Evolutionary conservation across 1,140 invertebrate genomes (phyloP).

Genomic region (Sycophaga agraensis): DNA sequence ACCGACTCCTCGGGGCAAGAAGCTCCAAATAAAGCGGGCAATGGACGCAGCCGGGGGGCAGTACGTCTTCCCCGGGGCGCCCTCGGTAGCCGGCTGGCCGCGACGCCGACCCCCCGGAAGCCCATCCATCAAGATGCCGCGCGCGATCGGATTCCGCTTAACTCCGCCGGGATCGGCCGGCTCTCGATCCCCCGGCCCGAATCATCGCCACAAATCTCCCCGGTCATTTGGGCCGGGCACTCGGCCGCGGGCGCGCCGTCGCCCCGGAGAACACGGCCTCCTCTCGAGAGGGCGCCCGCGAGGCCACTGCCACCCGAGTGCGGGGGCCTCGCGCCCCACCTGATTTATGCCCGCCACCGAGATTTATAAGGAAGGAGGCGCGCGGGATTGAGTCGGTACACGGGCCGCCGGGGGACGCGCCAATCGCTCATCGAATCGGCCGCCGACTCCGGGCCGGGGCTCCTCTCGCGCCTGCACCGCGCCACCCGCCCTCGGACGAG

Average conservation of each 20-base stretch:
- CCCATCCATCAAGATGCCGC: constrained; percentile 43
- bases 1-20: constrained; percentile 34
- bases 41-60: constrained; percentile 41
- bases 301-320: not conserved
- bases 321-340: constrained; percentile 44
- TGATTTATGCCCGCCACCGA: constrained; percentile 52
- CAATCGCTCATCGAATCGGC: constrained; percentile 17
- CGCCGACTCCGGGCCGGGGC: too few species aligned
- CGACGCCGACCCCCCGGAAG: not conserved
- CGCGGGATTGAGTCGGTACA: constrained; percentile 54
- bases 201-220: too few species aligned
- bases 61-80: constrained; percentile 45
- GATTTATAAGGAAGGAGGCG: constrained; percentile 56
- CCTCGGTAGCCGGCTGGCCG: constrained; percentile 24
- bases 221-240: not conserved
- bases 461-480: too few species aligned
- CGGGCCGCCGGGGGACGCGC: constrained; percentile 49
- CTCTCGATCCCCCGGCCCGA: constrained; percentile 1
- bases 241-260: too few species aligned
- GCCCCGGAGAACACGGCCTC: too few species aligned
- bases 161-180: constrained; percentile 18
- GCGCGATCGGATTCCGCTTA: constrained; percentile 35
- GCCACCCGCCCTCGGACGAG: too few species aligned
- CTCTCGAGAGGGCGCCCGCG: too few species aligned
- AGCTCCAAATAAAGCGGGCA: constrained; percentile 49